Evolutionary conservation across 2,888 invertebrate genomes (phyloP), one percentile per base, ranked within the genome.

Genomic region (Clitarchus hookeri): DNA sequence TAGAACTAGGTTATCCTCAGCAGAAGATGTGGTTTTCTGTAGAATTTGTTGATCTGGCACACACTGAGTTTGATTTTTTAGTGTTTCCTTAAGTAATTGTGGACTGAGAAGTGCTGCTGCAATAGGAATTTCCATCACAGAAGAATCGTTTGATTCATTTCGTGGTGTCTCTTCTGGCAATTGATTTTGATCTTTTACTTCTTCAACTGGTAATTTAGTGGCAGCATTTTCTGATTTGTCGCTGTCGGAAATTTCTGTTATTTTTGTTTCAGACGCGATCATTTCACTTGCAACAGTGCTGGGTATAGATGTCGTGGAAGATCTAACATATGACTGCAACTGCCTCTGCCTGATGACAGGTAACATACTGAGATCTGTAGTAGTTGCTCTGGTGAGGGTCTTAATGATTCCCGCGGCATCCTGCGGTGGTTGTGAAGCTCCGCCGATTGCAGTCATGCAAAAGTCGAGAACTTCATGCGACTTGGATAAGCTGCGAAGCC

Each of bases 391-490:
- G 11, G 88, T 88, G 36, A 88, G 80, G 13, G 86, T 87, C 53
- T 87, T 86, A 23, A 85, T 85, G 25, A 86, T 86, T 13, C 86
- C 79, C n/a, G 84, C 79, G 23, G 65, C 85, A 36, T 79, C 79
- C n/a, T 84, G 82, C 6, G 65, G 83, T 44, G 48, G 27, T 25
- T 77, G 36, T 11, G 84, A 84, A 8, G 54, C 84, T 12, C 26
- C 77, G 23, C 83, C 86, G 16, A 85, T 84, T 19, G 88, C 88
- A 27, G 88, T 92, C 84, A 91, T 90, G 88, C 91, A 92, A 85
- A 92, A 91, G 87, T 92, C 91, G 85, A 93, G 89, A 48, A 92
- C 92, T 86, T 92, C 93, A 85, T 93, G 93, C 0, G 93, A 93
- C 88, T 92, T 92, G 0, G 92, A 93, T 84, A 93, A 88, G 88